Evolutionary conservation across 2,797 vertebrate species (phyloP).

Genomic region (Diplodus sargus): DNA sequence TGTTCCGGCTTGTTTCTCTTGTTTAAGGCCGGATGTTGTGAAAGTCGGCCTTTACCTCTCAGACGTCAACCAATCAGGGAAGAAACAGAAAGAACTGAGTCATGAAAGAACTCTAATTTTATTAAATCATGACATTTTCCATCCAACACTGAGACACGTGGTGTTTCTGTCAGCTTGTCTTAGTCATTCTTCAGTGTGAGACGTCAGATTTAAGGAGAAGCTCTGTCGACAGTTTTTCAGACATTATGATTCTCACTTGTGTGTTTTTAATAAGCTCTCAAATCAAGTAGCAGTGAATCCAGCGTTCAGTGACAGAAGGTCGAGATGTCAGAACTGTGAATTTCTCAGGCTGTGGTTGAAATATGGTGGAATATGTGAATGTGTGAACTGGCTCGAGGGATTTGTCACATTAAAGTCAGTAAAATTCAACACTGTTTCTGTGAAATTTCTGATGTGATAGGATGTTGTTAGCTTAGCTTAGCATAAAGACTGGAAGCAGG

Average conservation of each 20-base stretch:
- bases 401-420: not conserved
- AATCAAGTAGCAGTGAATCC: not conserved
- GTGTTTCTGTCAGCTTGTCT: not conserved
- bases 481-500: not conserved
- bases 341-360: not conserved
- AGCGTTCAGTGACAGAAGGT: not conserved
- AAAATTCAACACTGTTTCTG: too few species aligned
- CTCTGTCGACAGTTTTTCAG: too few species aligned
- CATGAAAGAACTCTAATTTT: not conserved
- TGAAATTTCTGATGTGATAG: too few species aligned
- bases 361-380: not conserved
- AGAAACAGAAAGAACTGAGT: not conserved
- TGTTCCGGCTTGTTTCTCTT: not conserved
- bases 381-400: not conserved
- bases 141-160: not conserved
- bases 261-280: not conserved
- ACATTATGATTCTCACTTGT: not conserved
- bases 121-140: not conserved
- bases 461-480: slow-evolving; percentile 22
- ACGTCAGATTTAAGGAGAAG: not conserved
- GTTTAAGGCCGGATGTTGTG: not conserved
- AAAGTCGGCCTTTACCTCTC: slow-evolving; percentile 9
- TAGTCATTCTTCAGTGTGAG: not conserved
- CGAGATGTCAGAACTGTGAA: slow-evolving; percentile 5
- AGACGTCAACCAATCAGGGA: slow-evolving; percentile 4